Evolutionary conservation across 2,113 vertebrate species (phyloP), one percentile per base, ranked within the genome.

Genomic region (Cyprinodon brontotheroides): DNA sequence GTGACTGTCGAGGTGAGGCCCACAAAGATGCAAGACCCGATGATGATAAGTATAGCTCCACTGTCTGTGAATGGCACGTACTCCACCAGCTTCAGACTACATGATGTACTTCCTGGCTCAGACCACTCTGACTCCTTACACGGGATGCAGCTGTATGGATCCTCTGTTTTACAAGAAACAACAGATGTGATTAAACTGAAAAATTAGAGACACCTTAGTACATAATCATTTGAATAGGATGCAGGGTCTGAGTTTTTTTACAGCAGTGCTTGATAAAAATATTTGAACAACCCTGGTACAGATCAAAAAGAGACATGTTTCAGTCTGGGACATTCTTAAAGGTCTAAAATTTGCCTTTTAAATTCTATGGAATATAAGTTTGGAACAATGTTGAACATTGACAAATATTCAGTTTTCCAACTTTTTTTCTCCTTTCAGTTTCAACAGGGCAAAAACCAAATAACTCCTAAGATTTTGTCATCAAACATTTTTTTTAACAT

Each of bases 101-200:
- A 97, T 14, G 71, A 74, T 0, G 93, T 88, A 0, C 96, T 98
- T 68, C 91, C 83, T 1, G 2, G 61, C 0, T 90, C 84, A 3
- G 96, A 91, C 96, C 96, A 97, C 64, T 96, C 90, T 0, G 89
- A 89, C 17, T 77, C 59, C 50, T 70, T 38, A n/a, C 97, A 98
- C 3, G 13, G 0, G 47, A 93, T 81, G 78, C 97, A 98, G 0
- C 8, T 37, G 61, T 92, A 92, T 3, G 81, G 90, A 48, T 95
- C 93, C 14, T 48, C 94, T 94, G 50, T 20, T 53, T 53, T 53
- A 53, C 15, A 53, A 17, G 15, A 53, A 2, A 20, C 7, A 20
- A 85, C 3, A 22, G 69, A 40, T 78, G 14, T 45, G 37, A 14
- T 40, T 59, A 22, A 69, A 59, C 9, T 38, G 36, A 50, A 13